Percentiles rank a stretch among this genome's conserved stretches.
Evolutionary conservation across 2,888 invertebrate species (phyloP).

Genomic region (Chrysomela aeneicollis): DNA sequence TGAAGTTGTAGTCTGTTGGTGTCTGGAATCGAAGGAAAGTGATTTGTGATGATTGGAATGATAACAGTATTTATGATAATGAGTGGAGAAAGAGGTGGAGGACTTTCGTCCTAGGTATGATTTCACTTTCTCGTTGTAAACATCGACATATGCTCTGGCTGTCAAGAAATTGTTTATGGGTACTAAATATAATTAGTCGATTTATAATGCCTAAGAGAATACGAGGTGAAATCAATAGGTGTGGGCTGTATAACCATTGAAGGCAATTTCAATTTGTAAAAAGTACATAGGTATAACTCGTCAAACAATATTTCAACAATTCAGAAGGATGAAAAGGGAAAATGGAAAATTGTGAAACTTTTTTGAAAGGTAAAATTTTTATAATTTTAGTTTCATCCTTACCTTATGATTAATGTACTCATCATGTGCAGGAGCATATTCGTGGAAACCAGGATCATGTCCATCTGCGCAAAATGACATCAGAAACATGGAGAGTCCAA

Average conservation of each 20-base stretch:
- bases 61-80: background rate
- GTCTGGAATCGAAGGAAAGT: conserved; percentile 59
- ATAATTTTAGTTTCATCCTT: too few species aligned
- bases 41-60: background rate
- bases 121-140: background rate
- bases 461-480: conserved; percentile 22
- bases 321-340: too few species aligned
- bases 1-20: conserved; percentile 68
- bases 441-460: conserved; percentile 22
- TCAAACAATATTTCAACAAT: too few species aligned
- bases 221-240: background rate
- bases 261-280: background rate
- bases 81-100: background rate
- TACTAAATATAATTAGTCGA: background rate
- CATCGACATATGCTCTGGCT: background rate
- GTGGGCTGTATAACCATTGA: background rate
- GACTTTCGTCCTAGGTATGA: background rate
- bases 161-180: background rate
- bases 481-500: conserved; percentile 17
- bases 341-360: too few species aligned
- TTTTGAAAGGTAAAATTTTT: too few species aligned
- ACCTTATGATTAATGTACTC: conserved; percentile 36
- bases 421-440: conserved; percentile 45
- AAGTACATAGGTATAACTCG: too few species aligned
- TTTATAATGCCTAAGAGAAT: background rate